Base-by-base conservation (phyloP, 2,888 invertebrate genomes). In the Cataglyphis livida region DNA sequence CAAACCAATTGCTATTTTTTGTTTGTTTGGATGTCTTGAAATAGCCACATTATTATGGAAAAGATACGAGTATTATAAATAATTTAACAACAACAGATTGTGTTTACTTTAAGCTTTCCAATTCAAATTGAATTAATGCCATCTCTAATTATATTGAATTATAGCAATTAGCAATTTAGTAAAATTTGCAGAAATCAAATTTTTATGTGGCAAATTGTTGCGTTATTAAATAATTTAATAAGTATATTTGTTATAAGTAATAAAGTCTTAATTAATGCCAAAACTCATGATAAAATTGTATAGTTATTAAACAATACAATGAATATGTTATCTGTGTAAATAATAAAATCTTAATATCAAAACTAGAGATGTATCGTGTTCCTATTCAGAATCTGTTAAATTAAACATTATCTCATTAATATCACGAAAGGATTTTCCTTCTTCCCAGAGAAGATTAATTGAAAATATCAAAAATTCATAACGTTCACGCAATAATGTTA, bases 401-500 rank as follows among this genome's bases (percentile, higher is more conserved):
- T 7, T 9, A 74, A 48, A 44, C 12, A 62, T 62, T 21, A 28
- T 25, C 6, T 25, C 1, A 51, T 64, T 51, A 62, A 35, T 64
- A 35, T 21, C 2, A 12, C 1, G 4, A 21, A 5, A 18, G 21
- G 6, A 64, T 35, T 35, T 57, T 35, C 10, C 35, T 6, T 4
- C 6, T 35, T 64, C 1, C 18, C 0, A 48, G 15, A 48, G 6
- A 48, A 48, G 5, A 54, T 54, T 38, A n/a, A 9, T 21, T 10
- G 7, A 15, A 38, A 1, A 0, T 54, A 28, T 64, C 7, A 64
- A 35, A 51, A 6, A 59, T 41, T 32, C 12, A 21, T 28, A 15
- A 15, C 21, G 32, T 38, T 38, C n/a, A 54, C 18, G 12, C 15
- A 57, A n/a, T 68, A 59, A 78, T 59, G 21, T 66, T 76, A 41